Evolutionary conservation across 1,140 invertebrate species (phyloP), one percentile per base, ranked within the genome.

Genomic region (Drosophila gunungcola): DNA sequence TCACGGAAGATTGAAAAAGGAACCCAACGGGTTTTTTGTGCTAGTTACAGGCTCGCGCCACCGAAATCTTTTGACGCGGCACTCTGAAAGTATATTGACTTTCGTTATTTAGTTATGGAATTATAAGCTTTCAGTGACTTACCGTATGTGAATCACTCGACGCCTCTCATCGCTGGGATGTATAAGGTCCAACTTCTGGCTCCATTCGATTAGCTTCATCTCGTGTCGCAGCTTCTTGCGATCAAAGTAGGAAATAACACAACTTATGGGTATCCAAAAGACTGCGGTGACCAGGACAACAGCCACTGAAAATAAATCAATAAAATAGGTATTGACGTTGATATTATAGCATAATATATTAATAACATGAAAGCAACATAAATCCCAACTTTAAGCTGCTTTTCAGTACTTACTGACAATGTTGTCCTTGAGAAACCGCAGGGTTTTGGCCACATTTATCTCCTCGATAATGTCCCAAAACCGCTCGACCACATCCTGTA

Each of bases 401-500:
- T 10, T 46, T 25, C 3, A 16, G 16, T 60, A 92, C 91, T 91
- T 88, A 43, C 97, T 97, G 10, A 98, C 96, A 90, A 98, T 96
- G 88, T 98, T 98, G 91, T 97, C 97, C 81, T 96, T 95, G 36
- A 98, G 93, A 91, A 98, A 97, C 65, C 96, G 93, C 74, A 98
- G 93, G 11, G 98, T 97, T 92, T 97, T 97, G 85, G 98, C 98
- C 39, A 98, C 98, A 88, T 98, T 98, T 38, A 98, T 98, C 83
- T 98, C 97, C 93, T 98, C 97, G 53, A 99, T 98, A 29, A 98
- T 98, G 90, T 98, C 97, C 98, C 98, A 98, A 92, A 98, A 98
- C 53, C 98, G 94, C 92, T 98, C 97, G 4, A 98, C 97, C 10
- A 98, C 97, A 91, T 98, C 97, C 92, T 98, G 97, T 69, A 98